phyloP scores from a whole-genome alignment of 2,113 vertebrate species.

The Trematocara marginatum region DNA sequence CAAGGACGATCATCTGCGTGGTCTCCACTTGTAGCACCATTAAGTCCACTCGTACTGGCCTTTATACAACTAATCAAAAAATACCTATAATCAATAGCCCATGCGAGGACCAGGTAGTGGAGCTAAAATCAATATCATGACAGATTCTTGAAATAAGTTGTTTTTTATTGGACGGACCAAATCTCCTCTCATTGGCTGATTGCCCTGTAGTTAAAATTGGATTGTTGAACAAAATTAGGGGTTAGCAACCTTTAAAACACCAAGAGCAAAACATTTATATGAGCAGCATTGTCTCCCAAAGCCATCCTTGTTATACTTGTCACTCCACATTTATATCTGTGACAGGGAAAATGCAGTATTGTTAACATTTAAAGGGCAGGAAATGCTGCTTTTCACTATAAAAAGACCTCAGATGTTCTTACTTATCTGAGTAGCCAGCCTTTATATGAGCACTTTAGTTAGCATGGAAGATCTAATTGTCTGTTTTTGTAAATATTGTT shows the following conservation, averaged over 20 bases:
- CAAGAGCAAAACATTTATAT: rapidly evolving
- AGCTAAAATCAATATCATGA: neutral
- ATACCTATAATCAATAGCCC: neutral
- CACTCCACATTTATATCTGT: neutral
- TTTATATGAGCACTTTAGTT: neutral
- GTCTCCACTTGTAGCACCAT: neutral
- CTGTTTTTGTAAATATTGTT: neutral
- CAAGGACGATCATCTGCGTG: neutral
- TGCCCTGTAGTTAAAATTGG: neutral
- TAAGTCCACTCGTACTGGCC: neutral
- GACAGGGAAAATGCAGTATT: neutral
- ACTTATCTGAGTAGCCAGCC: neutral
- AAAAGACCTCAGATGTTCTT: neutral
- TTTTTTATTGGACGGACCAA: neutral
- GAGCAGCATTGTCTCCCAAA: neutral
- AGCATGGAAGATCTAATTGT: neutral
- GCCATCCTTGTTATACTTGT: neutral
- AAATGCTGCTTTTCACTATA: neutral
- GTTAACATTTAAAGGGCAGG: neutral
- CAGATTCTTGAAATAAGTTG: neutral
- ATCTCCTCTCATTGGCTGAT: neutral
- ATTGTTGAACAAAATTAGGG: neutral
- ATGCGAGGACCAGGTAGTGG: neutral
- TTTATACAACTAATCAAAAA: neutral
- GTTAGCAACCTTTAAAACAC: neutral